A percentile compares a stretch with the other conserved stretches of the same genome.
Evolutionary conservation across 2,113 vertebrate genomes (phyloP).

Genomic region (Toxotes jaculatrix): DNA sequence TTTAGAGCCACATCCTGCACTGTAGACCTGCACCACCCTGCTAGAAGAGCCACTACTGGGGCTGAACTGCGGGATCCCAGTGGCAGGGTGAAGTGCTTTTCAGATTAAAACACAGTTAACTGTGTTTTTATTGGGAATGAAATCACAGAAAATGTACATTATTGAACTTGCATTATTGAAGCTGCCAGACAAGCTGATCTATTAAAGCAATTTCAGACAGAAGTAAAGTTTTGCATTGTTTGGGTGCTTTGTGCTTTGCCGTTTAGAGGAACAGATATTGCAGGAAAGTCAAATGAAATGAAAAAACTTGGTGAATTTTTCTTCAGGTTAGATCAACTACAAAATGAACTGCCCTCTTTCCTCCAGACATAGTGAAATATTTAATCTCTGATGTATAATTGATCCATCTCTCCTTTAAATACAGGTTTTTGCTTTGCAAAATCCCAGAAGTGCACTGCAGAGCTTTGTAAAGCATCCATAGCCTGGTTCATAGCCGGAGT

Average conservation of each 20-base stretch:
- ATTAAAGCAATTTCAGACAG: not conserved
- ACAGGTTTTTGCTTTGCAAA: conserved; percentile 33
- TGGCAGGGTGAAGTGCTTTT: not conserved
- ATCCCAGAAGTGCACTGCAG: conserved; percentile 2
- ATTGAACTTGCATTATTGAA: no score
- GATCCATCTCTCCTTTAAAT: conserved; percentile 41
- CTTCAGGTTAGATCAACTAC: conserved; percentile 35
- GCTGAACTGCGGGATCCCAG: not conserved
- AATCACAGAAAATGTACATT: not conserved
- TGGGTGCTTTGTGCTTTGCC: not conserved
- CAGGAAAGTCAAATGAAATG: conserved; percentile 28
- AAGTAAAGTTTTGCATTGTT: not conserved
- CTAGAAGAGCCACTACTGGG: not conserved
- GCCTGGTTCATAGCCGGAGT: conserved; percentile 2
- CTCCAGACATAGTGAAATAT: conserved; percentile 50
- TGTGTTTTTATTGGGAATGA: not conserved
- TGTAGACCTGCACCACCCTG: not conserved
- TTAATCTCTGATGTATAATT: conserved; percentile 57
- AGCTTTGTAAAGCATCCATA: conserved; percentile 31
- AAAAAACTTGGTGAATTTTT: not conserved
- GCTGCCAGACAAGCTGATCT: not conserved
- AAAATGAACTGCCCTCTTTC: conserved; percentile 17
- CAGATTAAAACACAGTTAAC: not conserved
- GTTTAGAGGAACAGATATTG: not conserved
- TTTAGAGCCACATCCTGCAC: not conserved